Evolutionary conservation across 2,113 vertebrate species (phyloP), one percentile per base, ranked within the genome.

Genomic region (Nestor notabilis): DNA sequence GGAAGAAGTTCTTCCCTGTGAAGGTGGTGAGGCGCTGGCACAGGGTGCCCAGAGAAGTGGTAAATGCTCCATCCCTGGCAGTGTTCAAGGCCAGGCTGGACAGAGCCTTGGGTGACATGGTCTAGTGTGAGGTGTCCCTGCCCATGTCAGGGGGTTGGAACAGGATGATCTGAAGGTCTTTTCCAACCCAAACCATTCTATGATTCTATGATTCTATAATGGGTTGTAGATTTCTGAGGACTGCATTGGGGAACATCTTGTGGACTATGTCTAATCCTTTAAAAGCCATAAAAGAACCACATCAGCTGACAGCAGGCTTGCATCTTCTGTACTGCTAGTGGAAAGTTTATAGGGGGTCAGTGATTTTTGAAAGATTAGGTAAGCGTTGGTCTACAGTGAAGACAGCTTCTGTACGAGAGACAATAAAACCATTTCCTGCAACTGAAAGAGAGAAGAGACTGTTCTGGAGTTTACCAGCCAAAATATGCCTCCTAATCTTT

Each of bases 321-420:
- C 1, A 11, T 27, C 28, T 58, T 93, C 18, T 55, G 7, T 15
- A 68, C 9, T 71, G 11, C 1, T 28, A 81, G 18, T 17, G 63
- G 24, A 39, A 83, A 35, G 1, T 47, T 81, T 58, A 16, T 2
- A 66, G 3, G 4, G 4, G 6, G 8, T 69, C 11, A 44, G 15
- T 0, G 0, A 0, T 37, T 81, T 65, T 18, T 5, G 0, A 89
- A 75, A 92, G 76, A 66, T 31, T 49, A 10, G 3, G 52, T 63
- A 60, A 64, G 49, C 11, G 18, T 6, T 33, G 5, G 17, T 71
- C 5, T 75, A 33, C 65, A 75, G 39, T 35, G 11, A 81, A 75
- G 21, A 49, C 4, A 61, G 1, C 1, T 74, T 9, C 13, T 58
- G 2, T 9, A 20, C 20, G 13, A 74, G 6, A 89, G 24, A 33